A percentile compares a stretch with the other conserved stretches of the same genome.
phyloP scores from a whole-genome alignment of 2,113 vertebrate species.

The Alligator sinensis region DNA sequence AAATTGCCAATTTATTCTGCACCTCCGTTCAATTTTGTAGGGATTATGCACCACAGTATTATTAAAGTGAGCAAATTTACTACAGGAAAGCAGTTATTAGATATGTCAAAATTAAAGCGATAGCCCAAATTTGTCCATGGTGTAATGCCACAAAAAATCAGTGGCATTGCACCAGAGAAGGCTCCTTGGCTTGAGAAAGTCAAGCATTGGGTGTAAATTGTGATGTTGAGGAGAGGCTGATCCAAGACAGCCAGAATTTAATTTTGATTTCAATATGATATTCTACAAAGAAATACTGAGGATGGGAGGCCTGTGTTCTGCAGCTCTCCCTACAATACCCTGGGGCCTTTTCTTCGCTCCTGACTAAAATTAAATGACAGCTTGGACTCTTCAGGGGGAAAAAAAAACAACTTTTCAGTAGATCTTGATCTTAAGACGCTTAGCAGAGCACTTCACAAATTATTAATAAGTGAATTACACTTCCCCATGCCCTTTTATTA shows the following conservation, averaged over 20 bases:
- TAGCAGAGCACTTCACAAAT: constrained; percentile 6
- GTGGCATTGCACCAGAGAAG: rapidly evolving
- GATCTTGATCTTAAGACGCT: not conserved
- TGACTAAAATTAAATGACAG: not conserved
- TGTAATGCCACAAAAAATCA: rapidly evolving
- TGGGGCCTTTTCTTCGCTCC: not conserved
- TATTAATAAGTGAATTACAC: constrained; percentile 10
- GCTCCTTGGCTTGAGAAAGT: rapidly evolving
- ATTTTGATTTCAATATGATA: rapidly evolving
- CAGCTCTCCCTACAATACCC: not conserved
- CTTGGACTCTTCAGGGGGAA: not conserved
- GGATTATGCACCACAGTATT: too few relatives aligned
- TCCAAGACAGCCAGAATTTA: rapidly evolving
- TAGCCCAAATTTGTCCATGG: too few relatives aligned
- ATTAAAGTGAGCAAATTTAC: too few relatives aligned
- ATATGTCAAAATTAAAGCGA: rapidly evolving
- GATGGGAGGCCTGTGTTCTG: not conserved
- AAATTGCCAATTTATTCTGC: too few relatives aligned
- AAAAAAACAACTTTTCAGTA: not conserved
- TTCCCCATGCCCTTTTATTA: not conserved
- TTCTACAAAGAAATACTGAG: not conserved
- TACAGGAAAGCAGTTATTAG: too few relatives aligned
- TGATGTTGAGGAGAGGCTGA: not conserved
- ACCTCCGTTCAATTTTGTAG: too few relatives aligned
- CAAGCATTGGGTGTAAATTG: rapidly evolving